These are phyloP conservation scores for Protosalanx chinensis DNA, from an alignment of 2,797 vertebrate species.

Conservation along the genomic window DNA sequence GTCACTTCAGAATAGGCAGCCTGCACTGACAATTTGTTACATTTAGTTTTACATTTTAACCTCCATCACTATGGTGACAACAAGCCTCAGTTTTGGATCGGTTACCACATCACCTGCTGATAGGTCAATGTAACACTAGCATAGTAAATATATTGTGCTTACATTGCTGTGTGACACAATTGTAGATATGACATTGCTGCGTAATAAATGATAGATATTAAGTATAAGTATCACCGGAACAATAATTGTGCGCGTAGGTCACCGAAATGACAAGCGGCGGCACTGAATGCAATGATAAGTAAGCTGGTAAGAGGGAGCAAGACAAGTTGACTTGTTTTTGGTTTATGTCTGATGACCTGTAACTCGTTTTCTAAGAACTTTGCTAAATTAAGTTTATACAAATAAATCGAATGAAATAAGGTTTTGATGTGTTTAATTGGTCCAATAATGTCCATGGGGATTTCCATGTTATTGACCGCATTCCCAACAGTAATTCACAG, in stretches of 20 bases:
- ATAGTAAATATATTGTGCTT: too few relatives aligned
- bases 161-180: too few relatives aligned
- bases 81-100: background rate
- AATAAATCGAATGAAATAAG: constrained; percentile 2
- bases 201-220: too few relatives aligned
- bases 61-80: background rate
- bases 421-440: constrained; percentile 10
- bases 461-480: constrained; percentile 31
- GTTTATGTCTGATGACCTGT: background rate
- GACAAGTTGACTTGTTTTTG: background rate
- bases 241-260: too few relatives aligned
- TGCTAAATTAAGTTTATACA: background rate
- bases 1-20: too few relatives aligned
- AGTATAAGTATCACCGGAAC: too few relatives aligned
- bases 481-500: constrained; percentile 32
- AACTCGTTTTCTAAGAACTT: background rate
- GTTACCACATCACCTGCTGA: background rate
- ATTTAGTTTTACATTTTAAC: too few relatives aligned
- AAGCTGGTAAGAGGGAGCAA: too few relatives aligned
- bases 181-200: too few relatives aligned
- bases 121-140: background rate
- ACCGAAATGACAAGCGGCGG: too few relatives aligned
- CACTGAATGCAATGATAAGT: too few relatives aligned
- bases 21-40: too few relatives aligned
- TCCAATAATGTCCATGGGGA: constrained; percentile 27